These are phyloP conservation scores for Archips crataeganus DNA, from an alignment of 2,888 invertebrate genomes.

Conservation along the genomic window DNA sequence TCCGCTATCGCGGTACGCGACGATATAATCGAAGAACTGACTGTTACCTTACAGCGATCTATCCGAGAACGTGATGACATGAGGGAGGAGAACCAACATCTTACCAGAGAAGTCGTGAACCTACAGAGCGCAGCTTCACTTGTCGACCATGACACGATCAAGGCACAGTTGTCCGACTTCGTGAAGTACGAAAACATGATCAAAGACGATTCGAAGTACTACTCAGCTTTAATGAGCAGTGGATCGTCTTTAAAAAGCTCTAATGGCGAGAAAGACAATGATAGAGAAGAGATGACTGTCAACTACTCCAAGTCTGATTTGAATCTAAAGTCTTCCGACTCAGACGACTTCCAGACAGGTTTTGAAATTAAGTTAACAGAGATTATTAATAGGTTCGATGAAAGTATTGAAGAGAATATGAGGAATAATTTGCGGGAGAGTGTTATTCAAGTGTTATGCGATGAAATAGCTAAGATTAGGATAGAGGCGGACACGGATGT, in stretches of 20 bases:
- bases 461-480: constrained; percentile 82
- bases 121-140: constrained; percentile 73
- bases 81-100: constrained; percentile 86
- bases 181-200: constrained; percentile 76
- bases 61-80: constrained; percentile 87
- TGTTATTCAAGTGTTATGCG: constrained; percentile 83
- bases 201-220: constrained; percentile 79
- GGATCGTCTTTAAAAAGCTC: constrained; percentile 74
- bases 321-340: constrained; percentile 66
- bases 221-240: constrained; percentile 75
- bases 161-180: constrained; percentile 78
- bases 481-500: constrained; percentile 72
- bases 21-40: constrained; percentile 89
- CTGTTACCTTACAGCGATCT: constrained; percentile 89
- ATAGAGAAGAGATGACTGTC: constrained; percentile 78
- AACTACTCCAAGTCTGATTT: constrained; percentile 77
- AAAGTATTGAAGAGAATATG: constrained; percentile 73
- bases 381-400: constrained; percentile 70
- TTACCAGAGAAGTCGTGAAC: constrained; percentile 85
- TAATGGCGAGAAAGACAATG: constrained; percentile 80
- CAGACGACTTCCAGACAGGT: constrained; percentile 72
- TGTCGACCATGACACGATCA: constrained; percentile 73
- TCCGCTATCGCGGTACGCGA: constrained; percentile 89
- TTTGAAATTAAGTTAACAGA: constrained; percentile 69
- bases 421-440: constrained; percentile 82